Conservation (phyloP, 2,888 invertebrate genomes). For the Adelphocoris suturalis region DNA sequence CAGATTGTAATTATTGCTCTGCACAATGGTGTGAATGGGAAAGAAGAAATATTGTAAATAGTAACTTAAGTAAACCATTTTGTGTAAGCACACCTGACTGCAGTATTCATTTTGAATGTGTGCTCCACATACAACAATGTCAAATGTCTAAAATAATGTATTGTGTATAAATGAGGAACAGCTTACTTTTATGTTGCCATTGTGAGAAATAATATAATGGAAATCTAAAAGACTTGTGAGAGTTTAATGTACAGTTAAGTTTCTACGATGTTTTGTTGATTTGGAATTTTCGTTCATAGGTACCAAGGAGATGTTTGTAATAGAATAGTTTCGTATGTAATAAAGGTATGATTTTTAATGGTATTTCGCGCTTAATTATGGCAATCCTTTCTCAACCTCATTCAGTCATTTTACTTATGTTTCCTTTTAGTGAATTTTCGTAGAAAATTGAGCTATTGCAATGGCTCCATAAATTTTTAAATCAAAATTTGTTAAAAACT, state of each 20-base stretch:
- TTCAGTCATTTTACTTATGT: too few species aligned
- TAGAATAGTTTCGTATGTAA: constrained; percentile 70
- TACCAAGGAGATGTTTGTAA: constrained; percentile 64
- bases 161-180: constrained; percentile 33
- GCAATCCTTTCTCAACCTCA: too few species aligned
- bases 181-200: constrained; percentile 66
- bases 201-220: constrained; percentile 61
- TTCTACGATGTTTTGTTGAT: constrained; percentile 52
- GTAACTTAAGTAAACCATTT: constrained; percentile 55
- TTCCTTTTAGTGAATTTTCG: too few species aligned
- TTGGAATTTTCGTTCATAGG: constrained; percentile 58
- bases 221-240: constrained; percentile 66
- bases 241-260: constrained; percentile 50
- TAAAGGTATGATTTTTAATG: constrained; percentile 62
- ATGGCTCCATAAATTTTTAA: too few species aligned
- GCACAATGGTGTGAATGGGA: constrained; percentile 57
- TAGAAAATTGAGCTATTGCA: too few species aligned
- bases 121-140: constrained; percentile 22
- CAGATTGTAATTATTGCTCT: constrained; percentile 70
- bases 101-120: constrained; percentile 72
- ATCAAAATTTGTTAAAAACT: too few species aligned
- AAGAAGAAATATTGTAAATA: constrained; percentile 68
- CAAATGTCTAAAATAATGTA: background rate
- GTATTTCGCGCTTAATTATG: too few species aligned
- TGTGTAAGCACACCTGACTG: constrained; percentile 73